Evolutionary conservation across 2,797 vertebrate genomes (phyloP).

Genomic region (Borostomias antarcticus): DNA sequence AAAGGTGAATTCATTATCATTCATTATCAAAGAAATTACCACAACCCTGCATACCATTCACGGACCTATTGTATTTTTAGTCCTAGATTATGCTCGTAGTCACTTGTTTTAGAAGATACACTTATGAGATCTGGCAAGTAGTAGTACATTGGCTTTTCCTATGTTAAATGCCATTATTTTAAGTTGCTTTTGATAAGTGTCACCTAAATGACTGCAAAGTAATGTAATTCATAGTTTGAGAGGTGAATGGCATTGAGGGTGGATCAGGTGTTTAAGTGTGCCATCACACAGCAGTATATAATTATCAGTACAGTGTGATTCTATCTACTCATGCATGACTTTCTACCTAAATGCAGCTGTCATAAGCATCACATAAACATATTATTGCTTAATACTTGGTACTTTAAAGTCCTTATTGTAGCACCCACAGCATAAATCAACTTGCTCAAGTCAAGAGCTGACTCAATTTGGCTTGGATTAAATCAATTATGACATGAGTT

Average conservation of each 20-base stretch:
- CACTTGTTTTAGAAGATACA: no score
- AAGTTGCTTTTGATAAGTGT: no score
- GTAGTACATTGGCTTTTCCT: no score
- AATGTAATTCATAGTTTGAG: not conserved
- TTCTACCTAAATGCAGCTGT: conserved; percentile 40
- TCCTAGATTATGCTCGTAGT: no score
- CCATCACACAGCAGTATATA: not conserved
- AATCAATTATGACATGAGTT: not conserved
- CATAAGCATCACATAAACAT: conserved; percentile 34
- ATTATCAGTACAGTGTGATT: conserved; percentile 30
- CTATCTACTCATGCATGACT: conserved; percentile 53
- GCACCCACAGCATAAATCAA: conserved; percentile 3
- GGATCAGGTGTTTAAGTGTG: not conserved
- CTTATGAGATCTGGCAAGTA: no score
- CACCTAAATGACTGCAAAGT: no score
- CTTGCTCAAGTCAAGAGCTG: conserved; percentile 35
- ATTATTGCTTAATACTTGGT: conserved; percentile 51
- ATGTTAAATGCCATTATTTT: no score
- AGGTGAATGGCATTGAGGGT: not conserved
- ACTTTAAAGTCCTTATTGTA: conserved; percentile 63
- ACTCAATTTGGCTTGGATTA: not conserved
- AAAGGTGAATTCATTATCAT: not conserved
- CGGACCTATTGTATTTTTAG: no score
- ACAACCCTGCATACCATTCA: no score
- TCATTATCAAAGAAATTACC: no score